A percentile compares a stretch with the other conserved stretches of the same genome.
Conservation (phyloP, 1,140 invertebrate genomes). For the Brachionus calyciflorus region DNA sequence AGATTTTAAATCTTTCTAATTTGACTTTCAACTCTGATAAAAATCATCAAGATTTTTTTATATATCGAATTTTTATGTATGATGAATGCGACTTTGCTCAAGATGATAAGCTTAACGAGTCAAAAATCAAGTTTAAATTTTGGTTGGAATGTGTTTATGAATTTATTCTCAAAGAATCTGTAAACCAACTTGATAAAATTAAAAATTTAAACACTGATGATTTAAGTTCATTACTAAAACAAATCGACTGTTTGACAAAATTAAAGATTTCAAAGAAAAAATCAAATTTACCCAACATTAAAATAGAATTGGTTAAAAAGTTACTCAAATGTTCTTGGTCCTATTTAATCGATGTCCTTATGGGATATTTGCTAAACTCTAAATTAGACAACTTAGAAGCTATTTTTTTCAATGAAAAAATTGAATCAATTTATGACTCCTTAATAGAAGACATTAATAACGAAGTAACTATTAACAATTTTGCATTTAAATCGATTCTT, state of each 20-base stretch:
- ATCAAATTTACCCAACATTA: not conserved
- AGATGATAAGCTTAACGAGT: not conserved
- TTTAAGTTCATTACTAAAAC: not conserved
- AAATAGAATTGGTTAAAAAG: not conserved
- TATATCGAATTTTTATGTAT: conserved; percentile 9
- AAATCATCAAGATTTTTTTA: not conserved
- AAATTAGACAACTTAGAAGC: not conserved
- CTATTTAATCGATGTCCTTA: conserved; percentile 28
- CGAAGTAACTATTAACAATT: not conserved
- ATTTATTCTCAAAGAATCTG: not conserved
- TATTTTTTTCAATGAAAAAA: not conserved
- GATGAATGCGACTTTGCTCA: conserved; percentile 22
- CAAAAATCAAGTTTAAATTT: not conserved
- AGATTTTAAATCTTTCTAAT: not conserved
- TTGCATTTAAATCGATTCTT: conserved; percentile 34
- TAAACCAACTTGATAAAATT: not conserved
- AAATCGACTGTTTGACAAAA: not conserved
- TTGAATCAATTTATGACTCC: not conserved
- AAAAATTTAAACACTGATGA: not conserved
- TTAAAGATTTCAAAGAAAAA: not conserved
- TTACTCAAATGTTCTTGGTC: conserved; percentile 23
- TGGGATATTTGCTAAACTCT: not conserved
- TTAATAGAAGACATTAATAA: not conserved
- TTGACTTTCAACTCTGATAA: not conserved
- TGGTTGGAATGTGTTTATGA: not conserved